phyloP scores from a whole-genome alignment of 2,797 vertebrate genomes.

The Microtus agrestis region DNA sequence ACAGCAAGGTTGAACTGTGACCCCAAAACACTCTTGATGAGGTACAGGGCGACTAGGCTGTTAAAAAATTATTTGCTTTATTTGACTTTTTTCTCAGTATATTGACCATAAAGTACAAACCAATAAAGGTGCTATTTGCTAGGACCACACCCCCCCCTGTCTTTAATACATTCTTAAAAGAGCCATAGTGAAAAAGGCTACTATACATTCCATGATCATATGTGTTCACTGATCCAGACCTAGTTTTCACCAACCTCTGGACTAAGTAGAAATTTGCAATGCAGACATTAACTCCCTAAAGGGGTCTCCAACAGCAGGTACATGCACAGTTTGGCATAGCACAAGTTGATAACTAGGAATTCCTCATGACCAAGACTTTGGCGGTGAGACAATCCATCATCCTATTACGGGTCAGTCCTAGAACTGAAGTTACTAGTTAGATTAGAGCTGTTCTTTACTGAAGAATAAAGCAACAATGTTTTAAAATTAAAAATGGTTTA shows the following conservation, averaged over 20 bases:
- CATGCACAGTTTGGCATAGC: neutral
- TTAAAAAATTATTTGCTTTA: neutral
- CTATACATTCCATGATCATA: neutral
- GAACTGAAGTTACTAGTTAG: constrained; percentile 31
- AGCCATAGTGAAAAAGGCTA: neutral
- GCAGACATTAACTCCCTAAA: neutral
- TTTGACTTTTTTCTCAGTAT: neutral
- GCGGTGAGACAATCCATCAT: neutral
- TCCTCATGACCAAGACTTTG: neutral
- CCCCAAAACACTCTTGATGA: neutral
- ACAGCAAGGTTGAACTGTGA: neutral
- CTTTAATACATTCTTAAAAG: neutral
- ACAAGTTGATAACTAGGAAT: neutral
- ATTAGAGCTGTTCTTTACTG: constrained; percentile 32
- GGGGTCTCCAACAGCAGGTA: neutral
- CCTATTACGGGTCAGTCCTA: neutral
- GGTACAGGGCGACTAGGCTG: neutral
- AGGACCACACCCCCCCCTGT: neutral
- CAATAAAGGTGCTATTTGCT: constrained; percentile 7
- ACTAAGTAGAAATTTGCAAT: neutral
- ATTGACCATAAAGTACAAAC: neutral
- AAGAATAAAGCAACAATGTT: constrained; percentile 36
- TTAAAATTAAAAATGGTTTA: constrained; percentile 30
- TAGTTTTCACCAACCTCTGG: neutral
- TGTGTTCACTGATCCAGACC: neutral